Base-by-base conservation (phyloP, 2,113 vertebrate genomes). In the Benthochromis sp. region DNA sequence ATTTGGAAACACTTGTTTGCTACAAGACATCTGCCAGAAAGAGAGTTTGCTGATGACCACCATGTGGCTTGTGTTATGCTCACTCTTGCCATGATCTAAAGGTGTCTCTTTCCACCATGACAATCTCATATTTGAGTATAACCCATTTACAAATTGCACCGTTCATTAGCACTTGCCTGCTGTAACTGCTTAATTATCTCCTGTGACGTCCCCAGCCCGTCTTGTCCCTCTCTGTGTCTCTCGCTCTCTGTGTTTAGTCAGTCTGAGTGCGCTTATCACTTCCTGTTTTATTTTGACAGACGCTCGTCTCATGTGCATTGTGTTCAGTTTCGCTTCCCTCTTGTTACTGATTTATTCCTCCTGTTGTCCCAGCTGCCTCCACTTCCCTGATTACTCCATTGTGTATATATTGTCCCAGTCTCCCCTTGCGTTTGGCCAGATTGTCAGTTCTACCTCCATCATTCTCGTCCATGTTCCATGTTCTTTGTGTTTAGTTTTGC, bases 1-100 rank as follows among this genome's bases (percentile, higher is more conserved):
- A 5, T 80, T 59, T 83, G 45, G 71, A 86, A 88, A 85, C 52
- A 61, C 29, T 55, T 19, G 69, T 79, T 69, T 83, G 47, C 55
- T 45, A 59, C 31, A 19, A 82, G 84, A 82, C 53, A 50, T 59
- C 31, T 71, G 69, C 52, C 78, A 81, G 8, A 59, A 19, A 54
- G 43, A 85, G 16, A 40, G 34, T 69, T 78, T 21, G 24, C 14
- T 53, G 34, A 66, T 61, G 47, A 86, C 8, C 45, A 54, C 45
- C 16, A 0, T 69, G 43, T 89, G 38, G 82, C 29, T 78, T 7
- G 80, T 78, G 84, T 69, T 86, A 52, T 63, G n/a, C 55, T 55
- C 14, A 83, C 8, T 83, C 78, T 78, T 76, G 34, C 12, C 19
- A 12, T 45, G 14, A 4, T 69, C 31, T 54, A 53, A 54, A 55